Evolutionary conservation across 2,797 vertebrate genomes (phyloP), one percentile per base, ranked within the genome.

Genomic region (Typhlichthys subterraneus): DNA sequence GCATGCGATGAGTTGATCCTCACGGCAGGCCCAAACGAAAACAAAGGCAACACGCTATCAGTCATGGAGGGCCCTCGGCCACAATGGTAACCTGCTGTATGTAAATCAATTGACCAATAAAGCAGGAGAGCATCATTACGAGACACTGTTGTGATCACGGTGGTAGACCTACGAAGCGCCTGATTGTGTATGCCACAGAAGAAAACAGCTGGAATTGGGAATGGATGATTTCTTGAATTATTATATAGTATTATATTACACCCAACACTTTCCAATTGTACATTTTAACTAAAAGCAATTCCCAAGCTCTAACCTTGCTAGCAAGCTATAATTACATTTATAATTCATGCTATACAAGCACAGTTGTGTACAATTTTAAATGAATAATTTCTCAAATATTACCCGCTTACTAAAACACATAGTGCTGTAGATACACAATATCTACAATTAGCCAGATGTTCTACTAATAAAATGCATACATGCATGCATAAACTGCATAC

Each of bases 51-150:
- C 80, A 59, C 81, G 87, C 75, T 83, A 89, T 90, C 88, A 86
- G 82, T 88, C 88, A 87, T 61, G 69, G 68, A 77, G 67, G 67
- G 88, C 88, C 85, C 58, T 72, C 57, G 48, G 86, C 49, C 74
- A 71, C 68, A 61, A 60, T 61, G 79, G 88, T 85, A 87, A 87
- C 86, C 82, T 85, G 81, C 81, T 73, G 62, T 84, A 90, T 88
- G 89, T 88, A 88, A 88, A 90, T 90, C 86, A 65, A 83, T 62
- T 64, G 82, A 80, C 82, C 78, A 87, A 86, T 87, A 86, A 84
- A 82, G 64, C 83, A 75, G 79, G 80, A 87, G 85, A 80, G 79
- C 82, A 80, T 56, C 75, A 73, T 73, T 63, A 76, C 72, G 77
- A 79, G 73, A 72, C 49, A 33, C 14, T 12, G 17, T 60, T 74